Conservation (phyloP, 1,140 invertebrate genomes). For the Trichomalopsis sarcophagae region DNA sequence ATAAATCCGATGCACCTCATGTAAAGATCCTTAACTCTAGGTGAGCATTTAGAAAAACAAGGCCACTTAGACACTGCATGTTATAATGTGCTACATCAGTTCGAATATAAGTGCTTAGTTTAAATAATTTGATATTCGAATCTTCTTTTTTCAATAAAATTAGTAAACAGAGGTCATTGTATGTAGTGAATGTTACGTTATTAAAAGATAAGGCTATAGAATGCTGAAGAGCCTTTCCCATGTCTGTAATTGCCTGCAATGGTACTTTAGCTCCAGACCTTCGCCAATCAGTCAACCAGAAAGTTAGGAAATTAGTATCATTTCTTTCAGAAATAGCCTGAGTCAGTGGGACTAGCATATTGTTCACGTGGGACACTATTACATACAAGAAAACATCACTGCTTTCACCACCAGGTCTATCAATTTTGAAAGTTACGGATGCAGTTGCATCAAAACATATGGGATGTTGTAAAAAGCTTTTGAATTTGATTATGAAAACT, state of each 20-base stretch:
- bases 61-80: neutral
- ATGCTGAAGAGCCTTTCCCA: neutral
- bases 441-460: neutral
- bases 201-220: neutral
- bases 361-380: neutral
- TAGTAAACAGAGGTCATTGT: conserved; percentile 5
- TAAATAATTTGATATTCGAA: neutral
- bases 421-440: neutral
- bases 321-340: conserved; percentile 8
- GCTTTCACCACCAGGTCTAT: neutral
- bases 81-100: conserved; percentile 13
- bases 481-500: conserved; percentile 7
- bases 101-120: neutral
- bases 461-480: neutral
- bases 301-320: neutral
- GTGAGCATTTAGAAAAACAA: neutral
- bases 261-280: conserved; percentile 7
- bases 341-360: neutral
- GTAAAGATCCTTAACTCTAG: neutral
- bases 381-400: neutral
- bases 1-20: neutral
- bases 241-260: neutral
- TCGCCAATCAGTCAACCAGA: neutral
- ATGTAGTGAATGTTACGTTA: neutral
- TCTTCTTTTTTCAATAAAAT: conserved; percentile 4